These are phyloP conservation scores for Phoxinus phoxinus DNA, from an alignment of 2,113 vertebrate genomes.

Conservation along the genomic window DNA sequence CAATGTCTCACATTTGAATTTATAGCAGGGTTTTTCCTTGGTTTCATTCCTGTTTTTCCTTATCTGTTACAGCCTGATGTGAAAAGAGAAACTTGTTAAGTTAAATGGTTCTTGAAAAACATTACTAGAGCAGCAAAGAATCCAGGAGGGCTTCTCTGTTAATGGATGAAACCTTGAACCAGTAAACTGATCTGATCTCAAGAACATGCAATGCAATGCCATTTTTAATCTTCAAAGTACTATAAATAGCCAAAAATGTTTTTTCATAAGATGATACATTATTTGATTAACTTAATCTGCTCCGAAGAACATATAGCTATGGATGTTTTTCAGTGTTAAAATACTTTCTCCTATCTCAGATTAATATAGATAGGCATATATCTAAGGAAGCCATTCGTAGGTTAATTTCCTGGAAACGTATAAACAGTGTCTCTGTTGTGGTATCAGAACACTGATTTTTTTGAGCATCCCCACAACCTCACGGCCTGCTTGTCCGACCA, in stretches of 20 bases:
- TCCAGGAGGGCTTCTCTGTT: not conserved
- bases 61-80: not conserved
- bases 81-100: not conserved
- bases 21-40: not conserved
- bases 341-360: not conserved
- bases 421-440: not conserved
- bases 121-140: not conserved
- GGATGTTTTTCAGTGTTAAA: not conserved
- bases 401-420: not conserved
- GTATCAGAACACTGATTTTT: not conserved
- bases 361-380: not conserved
- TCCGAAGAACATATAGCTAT: not conserved
- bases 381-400: not conserved
- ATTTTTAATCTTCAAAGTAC: not conserved
- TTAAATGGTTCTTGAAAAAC: constrained; percentile 3
- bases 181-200: not conserved
- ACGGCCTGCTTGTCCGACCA: not conserved
- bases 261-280: not conserved
- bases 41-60: not conserved
- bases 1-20: not conserved
- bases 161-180: not conserved
- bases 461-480: not conserved
- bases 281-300: not conserved
- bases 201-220: not conserved
- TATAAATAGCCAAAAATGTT: not conserved